Base-by-base conservation (phyloP, 1,140 invertebrate species). In the Theocolax elegans region DNA sequence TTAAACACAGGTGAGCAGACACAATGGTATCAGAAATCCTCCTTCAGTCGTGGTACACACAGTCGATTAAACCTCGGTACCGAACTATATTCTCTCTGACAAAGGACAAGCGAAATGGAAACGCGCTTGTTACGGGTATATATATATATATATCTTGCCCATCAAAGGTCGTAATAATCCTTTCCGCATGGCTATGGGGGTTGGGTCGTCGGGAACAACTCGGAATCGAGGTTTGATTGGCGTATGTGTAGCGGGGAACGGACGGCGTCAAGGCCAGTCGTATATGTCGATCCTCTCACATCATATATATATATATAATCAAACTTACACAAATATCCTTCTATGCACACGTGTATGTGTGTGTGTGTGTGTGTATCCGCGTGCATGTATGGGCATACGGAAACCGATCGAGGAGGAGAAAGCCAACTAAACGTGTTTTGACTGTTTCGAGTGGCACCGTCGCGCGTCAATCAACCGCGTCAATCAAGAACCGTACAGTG, bases 391-490 rank as follows among this genome's bases (percentile, higher is more conserved):
- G 23, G 8, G 49, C 29, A 8, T 13, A 21, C 60, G 68, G 25
- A 56, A 48, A 66, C 65, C 65, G 73, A 62, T 64, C 68, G 63
- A 42, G 19, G 51, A 63, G 69, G 66, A 69, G 53, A 64, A 4
- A 51, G 60, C 13, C 38, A 54, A 53, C 31, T 53, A 63, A 51
- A 59, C 31, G 59, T 63, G 72, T 76, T 76, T 76, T 74, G 73
- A 76, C 75, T 72, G 67, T 74, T 75, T 68, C 56, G 72, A 77
- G 73, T 72, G 71, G 69, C 67, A 69, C 67, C 73, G 75, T 73
- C 69, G 67, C 44, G 40, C 65, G 75, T 76, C 75, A 76, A 74
- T 76, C 75, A 63, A 4, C 23, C 25, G 40, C 65, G 75, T 76
- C 75, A 76, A 74, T 76, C 75, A 63, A 4, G 6, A 25, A 27